Evolutionary conservation across 2,888 invertebrate species (phyloP).

Genomic region (Amphimallon solstitiale): DNA sequence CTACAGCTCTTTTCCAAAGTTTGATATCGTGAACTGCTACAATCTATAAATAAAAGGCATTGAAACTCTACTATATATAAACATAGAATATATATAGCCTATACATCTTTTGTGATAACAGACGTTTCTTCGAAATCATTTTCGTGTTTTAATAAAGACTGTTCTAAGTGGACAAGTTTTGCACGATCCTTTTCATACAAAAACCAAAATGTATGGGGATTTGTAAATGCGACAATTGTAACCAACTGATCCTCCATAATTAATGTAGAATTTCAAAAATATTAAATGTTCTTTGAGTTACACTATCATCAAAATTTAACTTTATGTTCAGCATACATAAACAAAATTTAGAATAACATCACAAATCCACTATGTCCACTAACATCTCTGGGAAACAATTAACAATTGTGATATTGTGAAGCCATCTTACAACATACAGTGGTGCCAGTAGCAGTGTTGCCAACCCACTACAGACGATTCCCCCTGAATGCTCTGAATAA

Average conservation of each 20-base stretch:
- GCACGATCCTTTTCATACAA: slow-evolving; percentile 40
- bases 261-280: neutral
- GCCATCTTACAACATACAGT: too few relatives aligned
- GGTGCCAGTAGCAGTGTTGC: too few relatives aligned
- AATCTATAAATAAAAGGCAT: neutral
- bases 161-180: neutral
- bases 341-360: too few relatives aligned
- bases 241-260: slow-evolving; percentile 30
- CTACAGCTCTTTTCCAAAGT: slow-evolving; percentile 18
- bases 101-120: neutral
- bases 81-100: too few relatives aligned
- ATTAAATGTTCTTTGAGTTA: neutral
- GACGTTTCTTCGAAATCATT: neutral
- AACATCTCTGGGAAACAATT: too few relatives aligned
- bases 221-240: slow-evolving; percentile 50
- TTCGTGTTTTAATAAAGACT: neutral
- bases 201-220: slow-evolving; percentile 55
- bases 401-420: too few relatives aligned
- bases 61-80: neutral
- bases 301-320: too few relatives aligned
- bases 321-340: too few relatives aligned
- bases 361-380: too few relatives aligned
- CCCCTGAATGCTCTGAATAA: too few relatives aligned
- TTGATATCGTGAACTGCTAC: slow-evolving; percentile 11
- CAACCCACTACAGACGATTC: too few relatives aligned